phyloP scores from a whole-genome alignment of 2,797 vertebrate genomes.

The Syngnathus acus region DNA sequence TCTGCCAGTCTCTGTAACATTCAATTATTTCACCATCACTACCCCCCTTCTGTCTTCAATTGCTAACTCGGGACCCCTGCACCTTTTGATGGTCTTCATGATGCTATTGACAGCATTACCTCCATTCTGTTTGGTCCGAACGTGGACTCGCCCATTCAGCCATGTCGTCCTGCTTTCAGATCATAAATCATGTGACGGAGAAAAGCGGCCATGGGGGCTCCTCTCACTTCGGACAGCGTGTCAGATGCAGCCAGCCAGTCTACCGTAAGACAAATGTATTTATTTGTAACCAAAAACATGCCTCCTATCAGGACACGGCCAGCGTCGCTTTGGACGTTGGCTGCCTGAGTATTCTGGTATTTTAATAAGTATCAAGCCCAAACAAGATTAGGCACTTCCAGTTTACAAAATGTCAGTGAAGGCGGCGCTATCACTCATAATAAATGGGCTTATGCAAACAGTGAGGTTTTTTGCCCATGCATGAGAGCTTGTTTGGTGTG shows the following conservation, averaged over 20 bases:
- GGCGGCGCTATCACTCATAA: conserved; percentile 79
- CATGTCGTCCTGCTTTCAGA: conserved; percentile 33
- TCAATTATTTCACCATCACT: conserved; percentile 73
- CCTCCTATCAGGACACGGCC: conserved; percentile 67
- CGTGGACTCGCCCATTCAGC: conserved; percentile 30
- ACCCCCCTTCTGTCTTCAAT: conserved; percentile 58
- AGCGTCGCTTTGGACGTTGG: conserved; percentile 47
- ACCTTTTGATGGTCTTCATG: conserved; percentile 34
- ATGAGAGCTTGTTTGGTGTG: conserved; percentile 73
- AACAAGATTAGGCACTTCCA: conserved; percentile 79
- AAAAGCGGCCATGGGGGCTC: conserved; percentile 54
- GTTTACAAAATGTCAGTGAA: conserved; percentile 76
- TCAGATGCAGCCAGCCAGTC: conserved; percentile 41
- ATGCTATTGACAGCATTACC: conserved; percentile 37
- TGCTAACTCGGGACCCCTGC: conserved; percentile 31
- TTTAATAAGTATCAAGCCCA: conserved; percentile 79
- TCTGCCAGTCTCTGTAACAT: conserved; percentile 77
- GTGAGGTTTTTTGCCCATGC: conserved; percentile 67
- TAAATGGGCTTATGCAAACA: conserved; percentile 81
- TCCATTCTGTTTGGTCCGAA: conserved; percentile 15
- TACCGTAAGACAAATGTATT: conserved; percentile 73
- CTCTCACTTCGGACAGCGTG: conserved; percentile 62
- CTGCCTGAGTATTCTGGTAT: conserved; percentile 69
- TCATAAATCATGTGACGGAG: conserved; percentile 73
- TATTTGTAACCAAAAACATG: conserved; percentile 68